A percentile compares a stretch with the other conserved stretches of the same genome.
Evolutionary conservation across 2,888 invertebrate genomes (phyloP).

Genomic region (Morinoia aosen): DNA sequence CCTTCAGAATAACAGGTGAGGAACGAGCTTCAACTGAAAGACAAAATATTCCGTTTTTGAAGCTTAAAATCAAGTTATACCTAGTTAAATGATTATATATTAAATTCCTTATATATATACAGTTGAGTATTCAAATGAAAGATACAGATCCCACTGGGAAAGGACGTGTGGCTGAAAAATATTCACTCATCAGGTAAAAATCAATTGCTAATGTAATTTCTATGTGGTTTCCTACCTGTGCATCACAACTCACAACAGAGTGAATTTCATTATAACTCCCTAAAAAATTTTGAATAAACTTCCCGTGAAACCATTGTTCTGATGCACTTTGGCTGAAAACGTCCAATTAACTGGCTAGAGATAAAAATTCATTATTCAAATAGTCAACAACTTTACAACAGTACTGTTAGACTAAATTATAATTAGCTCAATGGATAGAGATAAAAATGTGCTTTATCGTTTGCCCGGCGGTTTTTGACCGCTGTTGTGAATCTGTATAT

Average conservation of each 20-base stretch:
- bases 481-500: slow-evolving; percentile 85
- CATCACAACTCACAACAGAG: not conserved
- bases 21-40: not conserved
- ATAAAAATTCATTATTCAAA: slow-evolving; percentile 35
- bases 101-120: slow-evolving; percentile 14
- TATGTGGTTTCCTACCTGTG: not conserved
- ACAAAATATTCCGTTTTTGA: not conserved
- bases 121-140: not conserved
- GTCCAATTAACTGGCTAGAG: not conserved
- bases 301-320: not conserved
- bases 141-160: not conserved
- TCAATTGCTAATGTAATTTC: not conserved
- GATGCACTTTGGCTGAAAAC: not conserved
- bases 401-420: not conserved
- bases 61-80: not conserved
- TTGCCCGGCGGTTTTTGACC: slow-evolving; percentile 68
- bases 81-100: slow-evolving; percentile 32
- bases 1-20: slow-evolving; percentile 14
- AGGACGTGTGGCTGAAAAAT: not conserved
- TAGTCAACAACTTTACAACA: slow-evolving; percentile 48
- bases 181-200: not conserved
- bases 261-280: not conserved
- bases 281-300: not conserved
- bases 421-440: slow-evolving; percentile 27
- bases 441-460: slow-evolving; percentile 59